These are phyloP conservation scores for Latrodectus elegans DNA, from an alignment of 2,888 invertebrate genomes.

Conservation along the genomic window DNA sequence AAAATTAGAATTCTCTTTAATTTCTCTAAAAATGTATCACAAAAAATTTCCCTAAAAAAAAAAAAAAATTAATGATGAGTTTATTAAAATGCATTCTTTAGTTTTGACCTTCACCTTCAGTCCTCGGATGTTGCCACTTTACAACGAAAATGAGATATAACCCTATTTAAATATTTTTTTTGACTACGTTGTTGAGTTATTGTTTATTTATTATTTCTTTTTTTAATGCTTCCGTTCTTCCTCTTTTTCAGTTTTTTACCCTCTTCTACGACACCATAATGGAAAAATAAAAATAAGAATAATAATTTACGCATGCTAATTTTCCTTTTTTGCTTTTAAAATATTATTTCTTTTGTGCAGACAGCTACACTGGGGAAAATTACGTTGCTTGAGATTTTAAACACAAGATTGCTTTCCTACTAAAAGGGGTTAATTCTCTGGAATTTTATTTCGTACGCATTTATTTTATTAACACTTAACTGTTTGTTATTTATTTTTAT, in stretches of 20 bases:
- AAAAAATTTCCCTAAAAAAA: background rate
- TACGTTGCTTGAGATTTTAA: too few relatives aligned
- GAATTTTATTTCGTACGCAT: too few relatives aligned
- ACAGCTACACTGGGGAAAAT: too few relatives aligned
- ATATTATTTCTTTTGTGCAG: background rate
- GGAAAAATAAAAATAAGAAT: conserved; percentile 8
- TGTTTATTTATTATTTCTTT: conserved; percentile 2
- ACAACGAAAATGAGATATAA: conserved; percentile 31
- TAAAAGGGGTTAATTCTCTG: too few relatives aligned
- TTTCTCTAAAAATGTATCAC: conserved; percentile 1
- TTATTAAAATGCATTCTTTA: conserved; percentile 63
- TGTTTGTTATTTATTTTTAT: too few relatives aligned
- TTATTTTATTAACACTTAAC: too few relatives aligned
- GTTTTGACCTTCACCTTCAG: conserved; percentile 54
- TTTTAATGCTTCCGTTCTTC: background rate
- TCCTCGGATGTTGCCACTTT: conserved; percentile 57
- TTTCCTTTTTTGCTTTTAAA: background rate
- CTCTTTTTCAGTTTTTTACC: conserved; percentile 6
- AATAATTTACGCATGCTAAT: background rate
- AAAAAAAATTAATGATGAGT: conserved; percentile 35
- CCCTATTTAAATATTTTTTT: conserved; percentile 20
- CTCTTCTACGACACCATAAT: background rate
- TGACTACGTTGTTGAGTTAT: background rate
- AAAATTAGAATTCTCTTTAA: conserved; percentile 3
- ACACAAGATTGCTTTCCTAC: too few relatives aligned